Percentiles rank a stretch among this genome's conserved stretches.
phyloP scores from a whole-genome alignment of 2,797 vertebrate genomes.

The Mionectes olivaceus region DNA sequence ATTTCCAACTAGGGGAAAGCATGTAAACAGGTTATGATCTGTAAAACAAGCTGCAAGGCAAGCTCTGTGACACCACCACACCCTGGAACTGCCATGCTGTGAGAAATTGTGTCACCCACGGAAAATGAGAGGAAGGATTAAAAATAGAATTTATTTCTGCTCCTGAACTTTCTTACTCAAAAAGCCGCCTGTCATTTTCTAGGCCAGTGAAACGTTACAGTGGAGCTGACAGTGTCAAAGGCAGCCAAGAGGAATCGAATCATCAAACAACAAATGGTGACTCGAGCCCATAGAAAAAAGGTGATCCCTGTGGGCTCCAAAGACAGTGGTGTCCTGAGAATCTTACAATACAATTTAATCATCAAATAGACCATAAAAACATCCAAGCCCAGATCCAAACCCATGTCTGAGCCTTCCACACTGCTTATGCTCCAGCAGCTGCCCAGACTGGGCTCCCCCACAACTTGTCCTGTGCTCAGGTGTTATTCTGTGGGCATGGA shows the following conservation, averaged over 20 bases:
- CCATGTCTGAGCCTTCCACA: neutral
- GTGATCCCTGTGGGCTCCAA: neutral
- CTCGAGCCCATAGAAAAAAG: neutral
- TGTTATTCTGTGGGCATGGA: fast-evolving
- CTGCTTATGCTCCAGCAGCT: neutral
- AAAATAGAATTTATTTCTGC: constrained; percentile 51
- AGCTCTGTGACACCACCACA: neutral
- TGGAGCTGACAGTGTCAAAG: neutral
- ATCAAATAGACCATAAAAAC: neutral
- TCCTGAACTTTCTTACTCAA: constrained; percentile 10
- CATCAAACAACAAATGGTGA: neutral
- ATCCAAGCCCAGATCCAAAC: neutral
- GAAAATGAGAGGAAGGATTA: constrained; percentile 35
- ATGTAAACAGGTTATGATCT: neutral
- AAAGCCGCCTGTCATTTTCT: neutral
- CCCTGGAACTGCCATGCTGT: neutral
- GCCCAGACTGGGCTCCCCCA: neutral
- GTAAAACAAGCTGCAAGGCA: neutral
- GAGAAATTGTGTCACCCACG: neutral
- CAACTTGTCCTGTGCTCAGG: fast-evolving
- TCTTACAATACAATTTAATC: neutral
- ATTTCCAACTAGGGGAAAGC: neutral
- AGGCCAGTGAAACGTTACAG: neutral
- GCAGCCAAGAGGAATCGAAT: neutral
- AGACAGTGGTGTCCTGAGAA: neutral